Conservation (phyloP, 1,140 invertebrate genomes). For the Leptestheria dahalacensis region DNA sequence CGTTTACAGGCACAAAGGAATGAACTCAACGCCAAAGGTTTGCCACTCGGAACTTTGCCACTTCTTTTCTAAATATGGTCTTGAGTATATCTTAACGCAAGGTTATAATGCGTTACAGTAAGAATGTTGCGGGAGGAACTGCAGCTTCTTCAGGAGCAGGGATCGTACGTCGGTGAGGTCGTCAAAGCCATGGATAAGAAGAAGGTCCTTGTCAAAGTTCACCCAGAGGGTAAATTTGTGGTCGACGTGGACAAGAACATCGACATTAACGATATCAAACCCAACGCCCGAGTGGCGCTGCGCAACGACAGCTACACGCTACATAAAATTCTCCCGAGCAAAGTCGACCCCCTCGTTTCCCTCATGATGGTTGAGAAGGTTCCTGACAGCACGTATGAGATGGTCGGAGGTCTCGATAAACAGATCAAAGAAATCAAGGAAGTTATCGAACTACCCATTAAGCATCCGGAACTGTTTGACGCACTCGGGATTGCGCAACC, state of each 20-base stretch:
- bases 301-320: constrained; percentile 97
- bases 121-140: constrained; percentile 94
- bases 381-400: constrained; percentile 97
- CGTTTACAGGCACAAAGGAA: constrained; percentile 96
- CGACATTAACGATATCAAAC: constrained; percentile 94
- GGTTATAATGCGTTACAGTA: constrained; percentile 41
- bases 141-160: constrained; percentile 95
- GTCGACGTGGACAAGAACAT: constrained; percentile 99
- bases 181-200: constrained; percentile 99
- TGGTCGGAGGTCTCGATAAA: constrained; percentile 98
- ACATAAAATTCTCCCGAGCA: constrained; percentile 98
- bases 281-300: constrained; percentile 92
- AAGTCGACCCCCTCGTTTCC: constrained; percentile 98
- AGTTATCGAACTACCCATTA: constrained; percentile 97
- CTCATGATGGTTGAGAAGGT: constrained; percentile 99
- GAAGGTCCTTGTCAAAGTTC: constrained; percentile 98
- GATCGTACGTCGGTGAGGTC: constrained; percentile 98
- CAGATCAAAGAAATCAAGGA: constrained; percentile 99
- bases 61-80: constrained; percentile 1
- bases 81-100: neutral
- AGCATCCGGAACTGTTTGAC: constrained; percentile 99
- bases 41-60: neutral
- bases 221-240: constrained; percentile 99
- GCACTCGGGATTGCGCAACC: constrained; percentile 98
- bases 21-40: constrained; percentile 98